phyloP scores from a whole-genome alignment of 2,888 invertebrate genomes.

The Heliconius charithonia region DNA sequence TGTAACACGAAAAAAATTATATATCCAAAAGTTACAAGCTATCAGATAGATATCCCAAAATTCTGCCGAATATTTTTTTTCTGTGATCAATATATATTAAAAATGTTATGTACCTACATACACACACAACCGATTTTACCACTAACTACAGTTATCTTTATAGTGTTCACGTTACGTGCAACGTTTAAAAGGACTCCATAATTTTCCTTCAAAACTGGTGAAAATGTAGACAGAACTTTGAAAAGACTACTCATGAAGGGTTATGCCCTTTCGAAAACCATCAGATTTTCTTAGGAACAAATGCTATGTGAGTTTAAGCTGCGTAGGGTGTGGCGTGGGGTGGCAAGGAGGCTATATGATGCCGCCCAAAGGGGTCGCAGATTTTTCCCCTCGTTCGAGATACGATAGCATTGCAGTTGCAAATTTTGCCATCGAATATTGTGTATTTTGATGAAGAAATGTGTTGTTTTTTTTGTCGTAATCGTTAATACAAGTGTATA shows the following conservation, averaged over 20 bases:
- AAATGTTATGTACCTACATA: no score
- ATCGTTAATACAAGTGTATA: neutral
- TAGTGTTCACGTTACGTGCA: neutral
- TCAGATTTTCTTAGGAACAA: conserved; percentile 57
- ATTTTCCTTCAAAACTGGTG: conserved; percentile 18
- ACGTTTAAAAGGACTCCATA: conserved; percentile 7
- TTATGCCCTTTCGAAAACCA: conserved; percentile 49
- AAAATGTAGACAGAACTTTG: conserved; percentile 27
- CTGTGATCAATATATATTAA: no score
- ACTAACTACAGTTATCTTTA: neutral
- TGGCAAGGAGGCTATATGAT: conserved; percentile 55
- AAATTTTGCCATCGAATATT: conserved; percentile 49
- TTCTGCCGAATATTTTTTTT: no score
- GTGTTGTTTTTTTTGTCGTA: conserved; percentile 8
- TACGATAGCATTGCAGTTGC: conserved; percentile 56
- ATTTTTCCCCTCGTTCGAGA: conserved; percentile 56
- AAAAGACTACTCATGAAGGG: conserved; percentile 34
- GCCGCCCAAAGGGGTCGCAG: conserved; percentile 56
- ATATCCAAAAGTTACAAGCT: no score
- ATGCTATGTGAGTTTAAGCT: conserved; percentile 52
- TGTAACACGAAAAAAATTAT: no score
- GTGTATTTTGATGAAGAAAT: conserved; percentile 35
- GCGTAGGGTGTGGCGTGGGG: conserved; percentile 55
- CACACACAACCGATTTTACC: no score
- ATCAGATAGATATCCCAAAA: no score